phyloP scores from a whole-genome alignment of 2,113 vertebrate genomes.

The Strigops habroptila region DNA sequence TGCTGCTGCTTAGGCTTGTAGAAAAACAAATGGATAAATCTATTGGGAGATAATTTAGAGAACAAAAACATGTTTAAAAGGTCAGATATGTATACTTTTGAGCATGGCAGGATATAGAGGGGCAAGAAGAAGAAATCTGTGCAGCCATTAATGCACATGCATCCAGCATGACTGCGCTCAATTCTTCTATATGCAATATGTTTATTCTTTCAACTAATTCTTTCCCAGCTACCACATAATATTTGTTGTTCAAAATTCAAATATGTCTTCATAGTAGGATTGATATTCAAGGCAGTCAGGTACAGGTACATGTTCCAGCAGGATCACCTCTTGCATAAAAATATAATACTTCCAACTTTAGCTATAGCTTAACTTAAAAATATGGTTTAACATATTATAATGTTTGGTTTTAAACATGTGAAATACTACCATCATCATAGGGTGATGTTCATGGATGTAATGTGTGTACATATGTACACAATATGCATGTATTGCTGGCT shows the following conservation, averaged over 20 bases:
- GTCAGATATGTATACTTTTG: accelerated
- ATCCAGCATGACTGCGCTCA: background rate
- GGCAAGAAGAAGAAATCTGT: background rate
- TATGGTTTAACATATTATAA: background rate
- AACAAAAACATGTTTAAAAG: background rate
- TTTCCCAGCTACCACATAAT: background rate
- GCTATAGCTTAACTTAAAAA: background rate
- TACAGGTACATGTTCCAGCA: background rate
- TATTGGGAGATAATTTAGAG: background rate
- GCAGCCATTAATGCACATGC: background rate
- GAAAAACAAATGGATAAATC: background rate
- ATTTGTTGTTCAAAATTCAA: background rate
- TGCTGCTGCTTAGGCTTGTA: background rate
- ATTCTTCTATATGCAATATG: accelerated
- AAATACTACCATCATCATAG: background rate
- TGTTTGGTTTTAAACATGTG: background rate
- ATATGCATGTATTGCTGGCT: background rate
- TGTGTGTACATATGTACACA: background rate
- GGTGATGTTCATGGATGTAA: background rate
- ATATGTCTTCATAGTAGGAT: background rate
- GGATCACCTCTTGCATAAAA: background rate
- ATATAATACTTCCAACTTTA: background rate
- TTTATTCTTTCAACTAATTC: background rate
- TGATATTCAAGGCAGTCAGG: background rate
- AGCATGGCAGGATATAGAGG: background rate